phyloP scores from a whole-genome alignment of 2,888 invertebrate genomes.

The Lepidocyrtoides sp. region DNA sequence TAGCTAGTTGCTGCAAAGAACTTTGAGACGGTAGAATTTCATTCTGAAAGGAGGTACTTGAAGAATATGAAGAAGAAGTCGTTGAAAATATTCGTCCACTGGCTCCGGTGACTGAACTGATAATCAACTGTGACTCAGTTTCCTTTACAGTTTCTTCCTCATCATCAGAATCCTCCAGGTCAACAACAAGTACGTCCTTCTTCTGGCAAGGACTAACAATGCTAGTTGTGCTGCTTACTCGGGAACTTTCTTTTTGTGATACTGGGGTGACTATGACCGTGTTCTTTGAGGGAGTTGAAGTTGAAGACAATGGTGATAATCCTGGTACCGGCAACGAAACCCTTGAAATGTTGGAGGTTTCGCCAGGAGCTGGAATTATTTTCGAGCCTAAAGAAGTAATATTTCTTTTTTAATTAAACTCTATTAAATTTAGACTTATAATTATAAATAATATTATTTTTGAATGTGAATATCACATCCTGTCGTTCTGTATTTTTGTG shows the following conservation, averaged over 20 bases:
- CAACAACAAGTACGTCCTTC: neutral
- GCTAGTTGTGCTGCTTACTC: constrained; percentile 16
- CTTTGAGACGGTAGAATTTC: neutral
- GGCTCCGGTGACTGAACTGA: neutral
- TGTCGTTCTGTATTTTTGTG: no score
- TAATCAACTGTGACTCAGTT: neutral
- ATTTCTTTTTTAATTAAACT: neutral
- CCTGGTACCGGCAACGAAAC: neutral
- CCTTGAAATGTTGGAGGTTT: neutral
- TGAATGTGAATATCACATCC: no score
- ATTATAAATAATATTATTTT: neutral
- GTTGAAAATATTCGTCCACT: neutral
- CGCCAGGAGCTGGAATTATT: no score
- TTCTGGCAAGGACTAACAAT: neutral
- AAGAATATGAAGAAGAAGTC: no score
- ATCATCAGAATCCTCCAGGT: neutral
- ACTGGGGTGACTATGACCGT: neutral
- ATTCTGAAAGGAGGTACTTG: neutral
- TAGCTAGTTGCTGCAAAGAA: neutral
- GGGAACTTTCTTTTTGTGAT: neutral
- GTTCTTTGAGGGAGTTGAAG: neutral
- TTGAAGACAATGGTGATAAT: neutral
- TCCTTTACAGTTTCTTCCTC: neutral
- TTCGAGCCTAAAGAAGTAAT: neutral
- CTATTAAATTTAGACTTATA: neutral